Percentiles rank a stretch among this genome's conserved stretches.
Conservation (phyloP, 2,888 invertebrate genomes). For the Calameuta pallipes region DNA sequence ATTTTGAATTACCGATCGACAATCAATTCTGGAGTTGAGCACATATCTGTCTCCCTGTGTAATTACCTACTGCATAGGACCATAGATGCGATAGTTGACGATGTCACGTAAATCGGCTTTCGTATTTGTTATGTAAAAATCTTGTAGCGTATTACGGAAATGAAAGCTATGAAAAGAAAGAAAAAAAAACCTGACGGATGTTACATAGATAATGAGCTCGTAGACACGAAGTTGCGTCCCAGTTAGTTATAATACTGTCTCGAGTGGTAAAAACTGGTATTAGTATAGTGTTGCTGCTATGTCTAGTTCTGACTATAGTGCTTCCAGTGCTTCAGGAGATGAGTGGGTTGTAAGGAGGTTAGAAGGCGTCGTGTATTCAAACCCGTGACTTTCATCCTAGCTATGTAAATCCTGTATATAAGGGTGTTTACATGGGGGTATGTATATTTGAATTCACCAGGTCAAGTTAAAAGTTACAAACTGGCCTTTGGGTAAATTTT, state of each 20-base stretch:
- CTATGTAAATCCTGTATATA: background rate
- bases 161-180: background rate
- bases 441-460: background rate
- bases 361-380: background rate
- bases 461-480: background rate
- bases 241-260: background rate
- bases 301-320: background rate
- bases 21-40: background rate
- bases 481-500: background rate
- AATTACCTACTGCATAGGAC: background rate
- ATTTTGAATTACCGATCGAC: background rate
- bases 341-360: background rate
- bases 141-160: background rate
- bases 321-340: background rate
- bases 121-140: background rate
- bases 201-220: background rate
- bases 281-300: background rate
- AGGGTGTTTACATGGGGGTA: background rate
- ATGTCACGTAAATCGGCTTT: background rate
- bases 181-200: background rate
- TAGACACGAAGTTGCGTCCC: background rate
- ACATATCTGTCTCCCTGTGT: background rate
- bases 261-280: background rate
- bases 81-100: background rate
- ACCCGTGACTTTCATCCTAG: background rate